Evolutionary conservation across 2,888 invertebrate genomes (phyloP).

Genomic region (Dioctria linearis): DNA sequence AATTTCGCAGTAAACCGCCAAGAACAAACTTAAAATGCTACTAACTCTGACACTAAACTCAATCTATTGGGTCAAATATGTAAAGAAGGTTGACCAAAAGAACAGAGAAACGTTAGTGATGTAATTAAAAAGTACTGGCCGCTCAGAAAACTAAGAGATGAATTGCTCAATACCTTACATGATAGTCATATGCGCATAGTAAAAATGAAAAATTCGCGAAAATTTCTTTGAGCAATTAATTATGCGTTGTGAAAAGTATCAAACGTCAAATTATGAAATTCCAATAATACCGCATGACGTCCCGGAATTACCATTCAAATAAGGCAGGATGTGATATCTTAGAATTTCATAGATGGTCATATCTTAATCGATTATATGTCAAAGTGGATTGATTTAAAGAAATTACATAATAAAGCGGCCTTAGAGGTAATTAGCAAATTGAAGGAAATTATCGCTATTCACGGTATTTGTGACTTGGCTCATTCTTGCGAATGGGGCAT

Average conservation of each 20-base stretch:
- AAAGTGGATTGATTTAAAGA: neutral
- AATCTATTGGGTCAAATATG: constrained; percentile 42
- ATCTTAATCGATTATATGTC: no score
- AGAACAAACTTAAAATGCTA: constrained; percentile 29
- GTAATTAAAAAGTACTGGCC: constrained; percentile 42
- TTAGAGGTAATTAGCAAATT: neutral
- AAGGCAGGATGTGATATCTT: neutral
- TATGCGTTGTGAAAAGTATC: constrained; percentile 55
- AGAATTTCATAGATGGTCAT: no score
- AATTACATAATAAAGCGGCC: neutral
- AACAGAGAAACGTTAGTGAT: no score
- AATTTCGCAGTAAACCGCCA: constrained; percentile 55
- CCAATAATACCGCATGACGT: neutral
- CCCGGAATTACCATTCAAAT: neutral
- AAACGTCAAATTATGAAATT: neutral
- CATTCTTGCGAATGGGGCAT: neutral
- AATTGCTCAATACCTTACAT: neutral
- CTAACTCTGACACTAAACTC: constrained; percentile 3
- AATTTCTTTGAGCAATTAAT: no score
- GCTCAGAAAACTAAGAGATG: constrained; percentile 35
- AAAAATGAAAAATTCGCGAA: constrained; percentile 59
- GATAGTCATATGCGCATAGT: constrained; percentile 53
- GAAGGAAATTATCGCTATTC: neutral
- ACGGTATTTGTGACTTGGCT: neutral
- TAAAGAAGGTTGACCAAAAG: neutral